These are phyloP conservation scores for Rhopalosiphum padi DNA, from an alignment of 1,140 invertebrate species.

Conservation along the genomic window DNA sequence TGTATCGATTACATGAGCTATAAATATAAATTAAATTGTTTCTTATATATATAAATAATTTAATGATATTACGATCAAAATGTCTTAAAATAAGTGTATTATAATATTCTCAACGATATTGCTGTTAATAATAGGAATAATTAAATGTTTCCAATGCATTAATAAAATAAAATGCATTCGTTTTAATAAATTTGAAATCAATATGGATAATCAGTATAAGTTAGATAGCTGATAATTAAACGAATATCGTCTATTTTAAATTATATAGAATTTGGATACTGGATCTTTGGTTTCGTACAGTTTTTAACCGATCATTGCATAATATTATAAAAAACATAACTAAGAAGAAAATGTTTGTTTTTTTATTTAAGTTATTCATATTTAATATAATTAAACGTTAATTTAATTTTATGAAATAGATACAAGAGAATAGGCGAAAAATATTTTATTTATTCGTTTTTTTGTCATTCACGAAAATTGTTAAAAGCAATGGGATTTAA, in stretches of 20 bases:
- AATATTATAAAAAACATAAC: too few relatives aligned
- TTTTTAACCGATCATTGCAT: neutral
- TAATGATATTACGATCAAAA: neutral
- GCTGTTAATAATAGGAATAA: too few relatives aligned
- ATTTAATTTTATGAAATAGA: neutral
- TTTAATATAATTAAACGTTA: neutral
- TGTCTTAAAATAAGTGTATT: neutral
- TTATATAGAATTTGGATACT: neutral
- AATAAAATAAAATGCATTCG: neutral
- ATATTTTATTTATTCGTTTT: neutral
- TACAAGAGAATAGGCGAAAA: too few relatives aligned
- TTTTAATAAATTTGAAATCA: neutral
- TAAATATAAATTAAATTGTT: too few relatives aligned
- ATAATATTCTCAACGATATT: neutral
- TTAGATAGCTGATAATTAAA: neutral
- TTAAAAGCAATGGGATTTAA: neutral
- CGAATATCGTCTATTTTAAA: too few relatives aligned
- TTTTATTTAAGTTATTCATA: neutral
- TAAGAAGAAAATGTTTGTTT: neutral
- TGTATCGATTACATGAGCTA: too few relatives aligned
- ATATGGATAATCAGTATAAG: neutral
- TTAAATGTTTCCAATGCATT: too few relatives aligned
- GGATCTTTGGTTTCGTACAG: neutral
- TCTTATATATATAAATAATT: too few relatives aligned
- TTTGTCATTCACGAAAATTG: neutral